These are phyloP conservation scores for Drosophila birchii DNA, from an alignment of 2,888 invertebrate genomes.

Conservation along the genomic window DNA sequence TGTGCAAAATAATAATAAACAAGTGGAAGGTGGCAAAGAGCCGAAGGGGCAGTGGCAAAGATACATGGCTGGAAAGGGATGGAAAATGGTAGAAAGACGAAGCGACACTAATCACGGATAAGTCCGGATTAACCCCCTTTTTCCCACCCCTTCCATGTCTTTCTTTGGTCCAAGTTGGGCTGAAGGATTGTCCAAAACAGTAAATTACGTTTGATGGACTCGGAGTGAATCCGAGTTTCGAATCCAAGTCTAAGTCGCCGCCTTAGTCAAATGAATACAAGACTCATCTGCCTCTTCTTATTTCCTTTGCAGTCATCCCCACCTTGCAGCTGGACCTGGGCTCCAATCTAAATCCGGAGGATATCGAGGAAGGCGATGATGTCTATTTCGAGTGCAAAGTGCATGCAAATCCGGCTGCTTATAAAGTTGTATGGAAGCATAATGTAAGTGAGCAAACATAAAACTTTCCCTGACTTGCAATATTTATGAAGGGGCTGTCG, in stretches of 20 bases:
- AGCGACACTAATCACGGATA: slow-evolving; percentile 81
- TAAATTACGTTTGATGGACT: slow-evolving; percentile 63
- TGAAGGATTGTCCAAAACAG: slow-evolving; percentile 37
- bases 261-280: slow-evolving; percentile 32
- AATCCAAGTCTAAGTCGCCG: slow-evolving; percentile 24
- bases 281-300: slow-evolving; percentile 28
- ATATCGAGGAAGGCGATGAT: slow-evolving; percentile 92
- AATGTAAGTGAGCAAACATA: slow-evolving; percentile 87
- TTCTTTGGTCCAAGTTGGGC: slow-evolving; percentile 5
- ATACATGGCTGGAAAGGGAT: slow-evolving; percentile 19
- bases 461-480: slow-evolving; percentile 33
- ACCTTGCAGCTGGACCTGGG: slow-evolving; percentile 89
- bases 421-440: slow-evolving; percentile 92
- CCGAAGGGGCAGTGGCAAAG: slow-evolving; percentile 7
- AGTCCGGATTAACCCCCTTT: slow-evolving; percentile 78
- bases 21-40: slow-evolving; percentile 25
- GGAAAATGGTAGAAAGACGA: slow-evolving; percentile 29
- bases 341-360: slow-evolving; percentile 90
- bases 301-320: slow-evolving; percentile 87
- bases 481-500: slow-evolving; percentile 38
- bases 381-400: slow-evolving; percentile 93
- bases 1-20: slow-evolving; percentile 69
- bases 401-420: slow-evolving; percentile 90
- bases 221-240: slow-evolving; percentile 21
- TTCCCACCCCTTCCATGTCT: slow-evolving; percentile 14